phyloP scores from a whole-genome alignment of 2,113 vertebrate species.

The Spermophilus dauricus region DNA sequence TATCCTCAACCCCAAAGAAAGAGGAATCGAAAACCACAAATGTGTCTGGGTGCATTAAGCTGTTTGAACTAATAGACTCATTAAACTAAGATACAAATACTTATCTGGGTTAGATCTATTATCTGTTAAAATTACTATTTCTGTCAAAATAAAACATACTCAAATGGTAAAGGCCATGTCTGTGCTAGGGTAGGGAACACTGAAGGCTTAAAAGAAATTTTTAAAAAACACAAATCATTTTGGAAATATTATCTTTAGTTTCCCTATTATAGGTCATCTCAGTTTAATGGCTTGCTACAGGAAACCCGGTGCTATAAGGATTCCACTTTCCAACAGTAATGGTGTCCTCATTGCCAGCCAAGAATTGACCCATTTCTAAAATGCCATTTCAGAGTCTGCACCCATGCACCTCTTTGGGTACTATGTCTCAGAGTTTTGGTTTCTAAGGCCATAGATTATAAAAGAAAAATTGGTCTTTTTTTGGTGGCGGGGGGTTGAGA shows the following conservation, averaged over 20 bases:
- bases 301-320: too few species aligned
- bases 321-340: too few species aligned
- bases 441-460: too few species aligned
- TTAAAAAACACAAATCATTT: neutral
- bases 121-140: neutral
- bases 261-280: too few species aligned
- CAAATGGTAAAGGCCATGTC: slow-evolving; percentile 72
- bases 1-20: neutral
- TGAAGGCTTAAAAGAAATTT: neutral
- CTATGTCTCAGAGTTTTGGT: too few species aligned
- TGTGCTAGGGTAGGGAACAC: neutral
- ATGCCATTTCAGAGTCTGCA: too few species aligned
- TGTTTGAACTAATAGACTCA: slow-evolving; percentile 65
- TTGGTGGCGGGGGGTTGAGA: too few species aligned
- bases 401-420: too few species aligned
- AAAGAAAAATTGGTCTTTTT: too few species aligned
- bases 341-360: too few species aligned
- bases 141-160: neutral
- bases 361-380: too few species aligned
- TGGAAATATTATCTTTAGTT: neutral
- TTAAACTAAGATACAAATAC: neutral
- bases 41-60: slow-evolving; percentile 46
- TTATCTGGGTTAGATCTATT: neutral
- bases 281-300: too few species aligned
- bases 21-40: neutral